Base-by-base conservation (phyloP, 2,888 invertebrate genomes). In the Folsomia candida region DNA sequence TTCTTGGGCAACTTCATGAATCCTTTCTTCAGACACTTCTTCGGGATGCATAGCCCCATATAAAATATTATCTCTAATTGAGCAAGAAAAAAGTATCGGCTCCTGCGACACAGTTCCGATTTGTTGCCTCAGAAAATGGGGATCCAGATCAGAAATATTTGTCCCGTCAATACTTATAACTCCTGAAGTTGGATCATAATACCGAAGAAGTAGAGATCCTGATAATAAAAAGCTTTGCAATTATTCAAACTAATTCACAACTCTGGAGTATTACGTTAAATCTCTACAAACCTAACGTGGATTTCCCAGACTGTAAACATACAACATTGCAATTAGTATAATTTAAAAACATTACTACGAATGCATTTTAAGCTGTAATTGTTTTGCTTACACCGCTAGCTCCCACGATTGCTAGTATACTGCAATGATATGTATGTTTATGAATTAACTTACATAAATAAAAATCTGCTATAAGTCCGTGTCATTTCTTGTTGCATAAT, bases 261-360 rank as follows among this genome's bases (percentile, higher is more conserved):
- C n/a, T n/a, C n/a, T n/a, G n/a, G n/a, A n/a, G n/a, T n/a, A n/a
- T n/a, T n/a, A n/a, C n/a, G n/a, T n/a, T n/a, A n/a, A n/a, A n/a
- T n/a, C n/a, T n/a, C n/a, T n/a, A n/a, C n/a, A n/a, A n/a, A 0
- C 92, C 94, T 70, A 97, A 85, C 0, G 98, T 97, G 63, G 94
- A 95, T 84, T 98, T 98, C 0, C 98, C 98, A 27, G 93, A 93
- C 27, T n/a, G n/a, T n/a, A n/a, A n/a, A n/a, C n/a, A n/a, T n/a
- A n/a, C n/a, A n/a, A n/a, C n/a, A n/a, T n/a, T n/a, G n/a, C n/a
- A n/a, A n/a, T n/a, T n/a, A n/a, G n/a, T n/a, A n/a, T n/a, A n/a
- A n/a, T n/a, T n/a, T n/a, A n/a, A n/a, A n/a, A n/a, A n/a, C n/a
- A n/a, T n/a, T n/a, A n/a, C n/a, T n/a, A n/a, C n/a, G n/a, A n/a